These are phyloP conservation scores for Scarus forsteni DNA, from an alignment of 2,797 vertebrate genomes.

Conservation along the genomic window DNA sequence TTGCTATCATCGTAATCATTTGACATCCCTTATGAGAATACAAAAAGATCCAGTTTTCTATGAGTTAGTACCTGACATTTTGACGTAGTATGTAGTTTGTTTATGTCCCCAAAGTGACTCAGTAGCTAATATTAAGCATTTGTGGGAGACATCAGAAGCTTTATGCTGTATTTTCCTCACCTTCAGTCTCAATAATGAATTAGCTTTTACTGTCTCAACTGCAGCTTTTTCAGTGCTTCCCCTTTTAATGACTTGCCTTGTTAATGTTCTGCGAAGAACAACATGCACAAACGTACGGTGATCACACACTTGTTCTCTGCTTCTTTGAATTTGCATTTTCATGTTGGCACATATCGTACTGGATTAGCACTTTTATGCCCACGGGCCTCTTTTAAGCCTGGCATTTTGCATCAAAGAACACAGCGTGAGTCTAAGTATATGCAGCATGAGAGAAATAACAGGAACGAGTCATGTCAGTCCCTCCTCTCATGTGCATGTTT, in stretches of 20 bases:
- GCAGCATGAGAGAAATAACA: conserved; percentile 26
- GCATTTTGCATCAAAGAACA: conserved; percentile 28
- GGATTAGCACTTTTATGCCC: conserved; percentile 59
- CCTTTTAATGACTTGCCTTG: conserved; percentile 28
- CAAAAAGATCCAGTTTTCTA: no score
- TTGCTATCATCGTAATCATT: no score
- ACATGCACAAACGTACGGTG: conserved; percentile 17
- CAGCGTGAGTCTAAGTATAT: neutral
- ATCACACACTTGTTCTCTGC: neutral
- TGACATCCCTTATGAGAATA: no score
- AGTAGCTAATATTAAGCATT: conserved; percentile 29
- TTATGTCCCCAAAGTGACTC: conserved; percentile 23
- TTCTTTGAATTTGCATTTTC: conserved; percentile 33
- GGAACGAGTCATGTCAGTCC: conserved; percentile 3
- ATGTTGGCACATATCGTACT: conserved; percentile 35
- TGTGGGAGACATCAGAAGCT: conserved; percentile 18
- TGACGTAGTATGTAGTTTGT: conserved; percentile 28
- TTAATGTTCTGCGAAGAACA: conserved; percentile 31
- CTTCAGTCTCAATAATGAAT: conserved; percentile 21
- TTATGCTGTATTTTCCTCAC: conserved; percentile 35
- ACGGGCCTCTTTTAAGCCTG: conserved; percentile 36
- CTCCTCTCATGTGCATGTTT: conserved; percentile 3
- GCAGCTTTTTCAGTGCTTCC: neutral
- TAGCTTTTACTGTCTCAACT: conserved; percentile 19
- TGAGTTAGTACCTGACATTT: conserved; percentile 1